Evolutionary conservation across 2,797 vertebrate genomes (phyloP).

Genomic region (Rhinogobio ventralis): DNA sequence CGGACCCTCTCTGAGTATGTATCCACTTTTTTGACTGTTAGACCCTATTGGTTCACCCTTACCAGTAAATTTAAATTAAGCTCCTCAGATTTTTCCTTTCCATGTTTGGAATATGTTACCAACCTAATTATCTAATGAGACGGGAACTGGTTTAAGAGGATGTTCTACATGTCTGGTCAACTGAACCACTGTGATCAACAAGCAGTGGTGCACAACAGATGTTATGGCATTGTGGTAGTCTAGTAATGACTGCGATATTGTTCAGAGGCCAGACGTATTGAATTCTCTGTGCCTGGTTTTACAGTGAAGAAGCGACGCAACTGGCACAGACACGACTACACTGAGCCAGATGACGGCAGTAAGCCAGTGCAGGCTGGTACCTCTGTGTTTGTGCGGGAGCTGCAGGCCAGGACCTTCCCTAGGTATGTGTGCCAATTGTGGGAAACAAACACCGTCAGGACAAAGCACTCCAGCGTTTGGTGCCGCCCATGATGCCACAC

Average conservation of each 20-base stretch:
- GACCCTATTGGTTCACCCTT: background rate
- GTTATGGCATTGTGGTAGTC: background rate
- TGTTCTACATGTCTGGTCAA: slow-evolving; percentile 17
- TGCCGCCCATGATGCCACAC: background rate
- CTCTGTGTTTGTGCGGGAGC: slow-evolving; percentile 87
- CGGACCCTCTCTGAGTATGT: slow-evolving; percentile 97
- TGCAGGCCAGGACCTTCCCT: slow-evolving; percentile 87
- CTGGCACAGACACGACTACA: slow-evolving; percentile 98
- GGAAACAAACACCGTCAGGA: background rate
- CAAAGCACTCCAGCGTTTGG: background rate
- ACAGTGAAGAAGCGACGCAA: slow-evolving; percentile 96
- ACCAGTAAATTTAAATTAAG: slow-evolving; percentile 53
- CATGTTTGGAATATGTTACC: slow-evolving; percentile 65
- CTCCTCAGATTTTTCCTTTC: slow-evolving; percentile 55
- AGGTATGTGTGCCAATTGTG: slow-evolving; percentile 78
- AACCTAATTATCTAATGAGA: slow-evolving; percentile 66
- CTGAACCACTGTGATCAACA: slow-evolving; percentile 25
- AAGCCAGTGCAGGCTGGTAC: slow-evolving; percentile 96
- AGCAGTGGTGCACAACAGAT: background rate
- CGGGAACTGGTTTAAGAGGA: slow-evolving; percentile 47
- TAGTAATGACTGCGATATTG: slow-evolving; percentile 21
- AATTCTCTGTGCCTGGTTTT: slow-evolving; percentile 43
- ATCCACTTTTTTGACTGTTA: background rate
- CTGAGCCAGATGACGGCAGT: slow-evolving; percentile 88
- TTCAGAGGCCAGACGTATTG: slow-evolving; percentile 2